Evolutionary conservation across 2,888 invertebrate species (phyloP).

Genomic region (Polydrusus cervinus): DNA sequence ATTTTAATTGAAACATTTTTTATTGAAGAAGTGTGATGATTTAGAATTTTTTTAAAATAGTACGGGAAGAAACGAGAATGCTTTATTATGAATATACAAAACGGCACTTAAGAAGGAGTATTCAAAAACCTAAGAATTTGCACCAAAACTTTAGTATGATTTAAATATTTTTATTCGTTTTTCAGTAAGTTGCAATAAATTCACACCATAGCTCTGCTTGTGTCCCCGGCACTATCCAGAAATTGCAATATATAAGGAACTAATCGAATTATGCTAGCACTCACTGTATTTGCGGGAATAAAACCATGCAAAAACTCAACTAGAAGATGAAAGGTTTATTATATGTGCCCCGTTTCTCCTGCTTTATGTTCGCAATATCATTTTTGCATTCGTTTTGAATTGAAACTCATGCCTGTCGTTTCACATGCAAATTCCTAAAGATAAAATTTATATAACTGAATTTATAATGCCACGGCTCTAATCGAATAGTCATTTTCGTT

Average conservation of each 20-base stretch:
- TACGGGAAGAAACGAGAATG: too few relatives aligned
- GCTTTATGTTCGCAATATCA: slow-evolving; percentile 57
- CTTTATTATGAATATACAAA: too few relatives aligned
- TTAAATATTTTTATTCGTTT: too few relatives aligned
- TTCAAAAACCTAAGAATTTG: too few relatives aligned
- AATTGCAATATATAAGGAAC: neutral
- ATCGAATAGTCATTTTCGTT: slow-evolving; percentile 24
- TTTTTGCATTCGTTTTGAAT: slow-evolving; percentile 57
- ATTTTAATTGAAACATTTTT: too few relatives aligned
- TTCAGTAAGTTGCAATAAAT: too few relatives aligned
- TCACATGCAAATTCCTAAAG: slow-evolving; percentile 58
- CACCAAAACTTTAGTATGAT: too few relatives aligned
- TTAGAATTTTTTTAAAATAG: too few relatives aligned
- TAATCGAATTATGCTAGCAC: slow-evolving; percentile 9
- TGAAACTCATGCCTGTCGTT: slow-evolving; percentile 57
- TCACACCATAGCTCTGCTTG: neutral
- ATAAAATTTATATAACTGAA: slow-evolving; percentile 60
- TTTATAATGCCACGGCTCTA: slow-evolving; percentile 54
- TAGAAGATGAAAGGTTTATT: slow-evolving; percentile 57
- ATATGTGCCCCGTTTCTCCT: slow-evolving; percentile 39
- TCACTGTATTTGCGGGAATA: neutral
- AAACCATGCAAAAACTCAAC: slow-evolving; percentile 25
- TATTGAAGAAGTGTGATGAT: too few relatives aligned
- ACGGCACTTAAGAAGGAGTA: too few relatives aligned
- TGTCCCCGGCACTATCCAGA: neutral